Percentiles rank a stretch among this genome's conserved stretches.
These are phyloP conservation scores for Machimus atricapillus DNA, from an alignment of 2,888 invertebrate species.

Conservation along the genomic window DNA sequence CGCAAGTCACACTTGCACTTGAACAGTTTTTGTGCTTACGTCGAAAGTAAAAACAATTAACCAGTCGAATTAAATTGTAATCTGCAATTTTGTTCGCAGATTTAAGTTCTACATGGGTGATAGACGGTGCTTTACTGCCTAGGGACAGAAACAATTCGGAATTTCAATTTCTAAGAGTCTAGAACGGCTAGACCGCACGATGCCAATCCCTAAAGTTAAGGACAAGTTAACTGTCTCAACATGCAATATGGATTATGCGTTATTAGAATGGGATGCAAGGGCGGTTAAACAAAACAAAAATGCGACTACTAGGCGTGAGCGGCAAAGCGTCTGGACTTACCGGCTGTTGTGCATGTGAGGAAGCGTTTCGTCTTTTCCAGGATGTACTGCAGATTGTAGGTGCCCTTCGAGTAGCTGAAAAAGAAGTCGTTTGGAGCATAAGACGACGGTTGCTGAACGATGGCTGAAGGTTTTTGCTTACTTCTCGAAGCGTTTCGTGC, in stretches of 20 bases:
- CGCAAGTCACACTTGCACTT: no score
- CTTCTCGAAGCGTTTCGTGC: conserved; percentile 63
- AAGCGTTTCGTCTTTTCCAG: conserved; percentile 62
- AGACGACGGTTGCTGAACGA: neutral
- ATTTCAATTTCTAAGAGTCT: neutral
- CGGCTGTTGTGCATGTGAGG: conserved; percentile 61
- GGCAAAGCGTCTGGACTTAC: conserved; percentile 52
- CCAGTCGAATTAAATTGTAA: no score
- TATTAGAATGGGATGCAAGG: conserved; percentile 15
- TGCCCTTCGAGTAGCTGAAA: conserved; percentile 60
- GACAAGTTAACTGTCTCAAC: neutral
- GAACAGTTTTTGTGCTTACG: no score
- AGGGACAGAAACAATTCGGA: neutral
- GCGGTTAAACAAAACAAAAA: neutral
- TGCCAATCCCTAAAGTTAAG: neutral
- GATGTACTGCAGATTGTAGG: conserved; percentile 62
- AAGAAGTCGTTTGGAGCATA: neutral
- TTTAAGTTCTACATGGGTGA: no score
- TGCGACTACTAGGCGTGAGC: neutral
- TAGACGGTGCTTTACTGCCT: no score
- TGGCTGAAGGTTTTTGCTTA: conserved; percentile 50
- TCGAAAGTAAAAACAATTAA: no score
- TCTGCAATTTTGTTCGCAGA: no score
- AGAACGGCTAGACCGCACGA: neutral
- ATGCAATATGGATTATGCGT: conserved; percentile 20